phyloP scores from a whole-genome alignment of 2,888 invertebrate species.

The Herminia tarsipennalis region DNA sequence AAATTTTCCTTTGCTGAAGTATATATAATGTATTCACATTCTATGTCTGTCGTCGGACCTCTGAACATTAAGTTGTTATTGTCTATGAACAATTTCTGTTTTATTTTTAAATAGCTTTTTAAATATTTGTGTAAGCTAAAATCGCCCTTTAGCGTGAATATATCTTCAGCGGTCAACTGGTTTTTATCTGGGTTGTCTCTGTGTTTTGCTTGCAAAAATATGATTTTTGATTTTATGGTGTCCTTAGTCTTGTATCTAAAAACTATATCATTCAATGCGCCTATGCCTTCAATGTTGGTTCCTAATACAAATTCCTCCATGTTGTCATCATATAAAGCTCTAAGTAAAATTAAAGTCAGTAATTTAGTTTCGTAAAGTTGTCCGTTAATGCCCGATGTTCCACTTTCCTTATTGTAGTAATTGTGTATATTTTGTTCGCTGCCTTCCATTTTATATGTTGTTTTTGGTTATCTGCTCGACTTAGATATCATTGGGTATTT shows the following conservation, averaged over 20 bases:
- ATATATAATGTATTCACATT: conserved; percentile 34
- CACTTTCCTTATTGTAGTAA: neutral
- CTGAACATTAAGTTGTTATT: conserved; percentile 25
- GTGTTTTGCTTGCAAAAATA: conserved; percentile 44
- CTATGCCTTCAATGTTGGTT: conserved; percentile 31
- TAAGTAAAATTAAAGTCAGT: conserved; percentile 32
- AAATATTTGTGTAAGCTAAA: conserved; percentile 33
- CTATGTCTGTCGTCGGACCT: conserved; percentile 9
- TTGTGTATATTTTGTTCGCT: too few species aligned
- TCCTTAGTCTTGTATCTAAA: conserved; percentile 30
- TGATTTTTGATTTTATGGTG: conserved; percentile 14
- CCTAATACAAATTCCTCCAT: conserved; percentile 23
- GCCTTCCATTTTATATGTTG: too few species aligned
- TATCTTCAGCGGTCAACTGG: conserved; percentile 25
- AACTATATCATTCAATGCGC: conserved; percentile 43
- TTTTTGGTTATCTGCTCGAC: too few species aligned
- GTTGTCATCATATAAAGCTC: conserved; percentile 24
- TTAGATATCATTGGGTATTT: too few species aligned
- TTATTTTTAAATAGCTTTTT: conserved; percentile 31
- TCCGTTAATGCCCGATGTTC: conserved; percentile 28
- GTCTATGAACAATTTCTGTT: conserved; percentile 15
- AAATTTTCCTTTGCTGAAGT: conserved; percentile 27
- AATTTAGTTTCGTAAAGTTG: conserved; percentile 44
- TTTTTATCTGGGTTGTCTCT: conserved; percentile 30
- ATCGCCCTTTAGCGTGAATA: conserved; percentile 22